Conservation (phyloP, 2,113 vertebrate species). For the Varanus komodoensis region DNA sequence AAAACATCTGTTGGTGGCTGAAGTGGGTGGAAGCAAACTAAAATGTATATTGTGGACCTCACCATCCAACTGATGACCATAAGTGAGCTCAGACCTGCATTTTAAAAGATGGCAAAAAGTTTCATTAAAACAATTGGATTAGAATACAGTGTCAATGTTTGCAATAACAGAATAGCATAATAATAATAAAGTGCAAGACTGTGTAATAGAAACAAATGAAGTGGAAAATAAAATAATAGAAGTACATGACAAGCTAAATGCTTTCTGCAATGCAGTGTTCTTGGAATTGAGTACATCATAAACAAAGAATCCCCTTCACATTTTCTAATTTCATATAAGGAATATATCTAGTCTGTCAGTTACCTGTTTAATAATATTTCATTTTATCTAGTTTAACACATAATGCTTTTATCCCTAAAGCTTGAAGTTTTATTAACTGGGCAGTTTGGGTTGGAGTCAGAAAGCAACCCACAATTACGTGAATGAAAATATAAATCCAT, state of each 20-base stretch:
- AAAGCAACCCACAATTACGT: constrained; percentile 14
- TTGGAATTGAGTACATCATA: constrained; percentile 46
- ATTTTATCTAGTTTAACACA: constrained; percentile 40
- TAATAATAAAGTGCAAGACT: constrained; percentile 72
- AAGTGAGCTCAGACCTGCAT: constrained; percentile 67
- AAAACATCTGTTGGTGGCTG: not conserved
- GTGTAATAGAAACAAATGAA: constrained; percentile 76
- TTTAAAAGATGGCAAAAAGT: constrained; percentile 69
- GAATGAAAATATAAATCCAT: not conserved
- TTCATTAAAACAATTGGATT: constrained; percentile 60
- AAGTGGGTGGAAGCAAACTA: not conserved
- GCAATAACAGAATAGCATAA: constrained; percentile 62
- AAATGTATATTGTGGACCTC: not conserved
- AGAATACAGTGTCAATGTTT: constrained; percentile 63
- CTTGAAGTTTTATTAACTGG: constrained; percentile 40
- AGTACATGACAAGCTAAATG: constrained; percentile 70
- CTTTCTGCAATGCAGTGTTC: constrained; percentile 60
- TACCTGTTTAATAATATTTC: constrained; percentile 20
- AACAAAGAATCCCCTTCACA: constrained; percentile 53
- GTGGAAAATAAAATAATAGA: constrained; percentile 77
- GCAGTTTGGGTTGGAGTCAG: not conserved
- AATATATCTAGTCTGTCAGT: constrained; percentile 38
- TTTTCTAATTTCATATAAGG: constrained; percentile 63
- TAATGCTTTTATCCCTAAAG: not conserved
- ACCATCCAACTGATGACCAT: constrained; percentile 23